A percentile compares a stretch with the other conserved stretches of the same genome.
Evolutionary conservation across 2,888 invertebrate species (phyloP).

Genomic region (Epinotia bilunana): DNA sequence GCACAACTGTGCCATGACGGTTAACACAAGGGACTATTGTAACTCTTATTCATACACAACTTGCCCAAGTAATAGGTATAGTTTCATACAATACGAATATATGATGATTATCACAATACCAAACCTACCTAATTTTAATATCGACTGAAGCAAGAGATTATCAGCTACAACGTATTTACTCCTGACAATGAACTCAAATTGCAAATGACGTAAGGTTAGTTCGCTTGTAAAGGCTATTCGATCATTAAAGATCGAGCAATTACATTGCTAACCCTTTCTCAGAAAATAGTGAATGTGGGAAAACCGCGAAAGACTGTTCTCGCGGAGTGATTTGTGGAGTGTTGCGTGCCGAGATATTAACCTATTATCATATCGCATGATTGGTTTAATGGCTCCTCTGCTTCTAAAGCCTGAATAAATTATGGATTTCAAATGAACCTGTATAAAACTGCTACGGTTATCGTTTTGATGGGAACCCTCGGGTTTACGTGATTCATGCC

Average conservation of each 20-base stretch:
- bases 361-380: slow-evolving; percentile 41
- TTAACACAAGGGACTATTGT: not conserved
- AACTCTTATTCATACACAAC: not conserved
- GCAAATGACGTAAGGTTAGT: not conserved
- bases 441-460: slow-evolving; percentile 2
- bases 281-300: slow-evolving; percentile 54
- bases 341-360: slow-evolving; percentile 42
- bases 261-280: slow-evolving; percentile 48
- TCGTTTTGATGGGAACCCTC: slow-evolving; percentile 13
- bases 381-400: slow-evolving; percentile 38
- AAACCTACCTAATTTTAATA: not conserved
- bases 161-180: not conserved
- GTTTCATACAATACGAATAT: not conserved
- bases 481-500: slow-evolving; percentile 16
- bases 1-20: not conserved
- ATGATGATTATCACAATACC: not conserved
- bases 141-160: not conserved
- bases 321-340: slow-evolving; percentile 49
- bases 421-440: slow-evolving; percentile 18
- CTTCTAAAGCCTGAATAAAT: slow-evolving; percentile 37
- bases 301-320: slow-evolving; percentile 49
- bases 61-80: not conserved
- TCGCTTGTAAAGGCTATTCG: slow-evolving; percentile 24
- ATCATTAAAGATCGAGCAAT: slow-evolving; percentile 31
- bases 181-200: not conserved